Evolutionary conservation across 2,113 vertebrate genomes (phyloP).

Genomic region (Sylvilagus bachmani): DNA sequence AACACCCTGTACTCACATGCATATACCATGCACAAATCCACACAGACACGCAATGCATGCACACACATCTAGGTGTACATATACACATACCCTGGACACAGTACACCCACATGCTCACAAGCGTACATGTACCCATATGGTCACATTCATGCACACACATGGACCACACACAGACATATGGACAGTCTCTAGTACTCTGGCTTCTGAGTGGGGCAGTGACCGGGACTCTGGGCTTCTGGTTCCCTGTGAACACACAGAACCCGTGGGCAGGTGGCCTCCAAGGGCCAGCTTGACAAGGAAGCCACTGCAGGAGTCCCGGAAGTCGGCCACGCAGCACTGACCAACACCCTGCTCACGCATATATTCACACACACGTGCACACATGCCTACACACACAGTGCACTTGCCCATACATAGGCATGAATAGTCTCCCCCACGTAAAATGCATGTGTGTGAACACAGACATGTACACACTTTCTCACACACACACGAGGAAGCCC

Average conservation of each 20-base stretch:
- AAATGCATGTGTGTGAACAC: no score
- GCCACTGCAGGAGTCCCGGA: no score
- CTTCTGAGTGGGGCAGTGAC: background rate
- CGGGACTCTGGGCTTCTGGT: no score
- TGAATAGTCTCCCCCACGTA: no score
- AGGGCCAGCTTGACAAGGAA: no score
- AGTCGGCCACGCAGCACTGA: accelerated
- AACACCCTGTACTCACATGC: no score
- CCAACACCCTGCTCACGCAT: background rate
- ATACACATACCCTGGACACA: background rate
- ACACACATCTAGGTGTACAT: accelerated
- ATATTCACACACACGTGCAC: accelerated
- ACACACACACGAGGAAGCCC: background rate
- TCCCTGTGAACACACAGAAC: background rate
- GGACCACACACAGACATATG: no score
- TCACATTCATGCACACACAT: no score
- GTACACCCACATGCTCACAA: background rate
- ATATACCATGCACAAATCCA: no score
- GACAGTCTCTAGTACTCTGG: no score
- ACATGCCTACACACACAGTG: accelerated
- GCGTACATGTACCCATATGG: no score
- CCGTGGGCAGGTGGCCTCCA: background rate
- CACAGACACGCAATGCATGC: background rate
- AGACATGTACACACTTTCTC: background rate
- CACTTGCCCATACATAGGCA: no score